Evolutionary conservation across 2,888 invertebrate species (phyloP).

Genomic region (Trichacis sp.): DNA sequence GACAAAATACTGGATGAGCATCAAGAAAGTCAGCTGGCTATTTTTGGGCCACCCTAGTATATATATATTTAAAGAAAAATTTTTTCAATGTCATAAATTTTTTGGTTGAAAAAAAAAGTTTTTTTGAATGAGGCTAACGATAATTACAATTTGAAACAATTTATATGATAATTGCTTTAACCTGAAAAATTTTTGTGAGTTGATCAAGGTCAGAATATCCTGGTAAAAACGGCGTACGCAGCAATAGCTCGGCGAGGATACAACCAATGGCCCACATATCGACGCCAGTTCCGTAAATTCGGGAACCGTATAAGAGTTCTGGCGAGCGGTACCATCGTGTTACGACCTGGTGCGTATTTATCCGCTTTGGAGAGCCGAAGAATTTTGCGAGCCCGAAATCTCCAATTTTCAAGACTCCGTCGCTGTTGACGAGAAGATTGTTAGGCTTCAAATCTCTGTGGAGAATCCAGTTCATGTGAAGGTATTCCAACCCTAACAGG

Average conservation of each 20-base stretch:
- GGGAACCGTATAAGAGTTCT: conserved; percentile 94
- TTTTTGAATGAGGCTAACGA: too few relatives aligned
- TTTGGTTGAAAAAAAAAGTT: too few relatives aligned
- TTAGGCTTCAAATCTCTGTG: conserved; percentile 99
- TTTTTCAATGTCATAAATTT: too few relatives aligned
- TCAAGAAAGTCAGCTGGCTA: too few relatives aligned
- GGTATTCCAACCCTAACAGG: conserved; percentile 91
- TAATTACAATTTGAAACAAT: too few relatives aligned
- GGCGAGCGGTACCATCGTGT: conserved; percentile 95
- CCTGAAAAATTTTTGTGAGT: conserved; percentile 93
- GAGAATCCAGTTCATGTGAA: conserved; percentile 95
- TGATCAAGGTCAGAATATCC: conserved; percentile 98
- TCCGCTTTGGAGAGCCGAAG: conserved; percentile 95
- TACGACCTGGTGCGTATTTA: conserved; percentile 98
- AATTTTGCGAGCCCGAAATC: conserved; percentile 99
- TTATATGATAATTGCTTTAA: conserved; percentile 60
- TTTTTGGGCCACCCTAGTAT: too few relatives aligned
- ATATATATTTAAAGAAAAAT: too few relatives aligned
- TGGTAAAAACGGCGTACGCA: conserved; percentile 93
- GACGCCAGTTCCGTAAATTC: conserved; percentile 94
- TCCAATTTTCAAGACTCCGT: conserved; percentile 95
- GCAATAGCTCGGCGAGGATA: conserved; percentile 92
- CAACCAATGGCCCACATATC: conserved; percentile 99
- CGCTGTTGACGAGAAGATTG: conserved; percentile 92
- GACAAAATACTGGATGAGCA: too few relatives aligned